Conservation (phyloP, 2,113 vertebrate genomes). For the Crotalus viridis region DNA sequence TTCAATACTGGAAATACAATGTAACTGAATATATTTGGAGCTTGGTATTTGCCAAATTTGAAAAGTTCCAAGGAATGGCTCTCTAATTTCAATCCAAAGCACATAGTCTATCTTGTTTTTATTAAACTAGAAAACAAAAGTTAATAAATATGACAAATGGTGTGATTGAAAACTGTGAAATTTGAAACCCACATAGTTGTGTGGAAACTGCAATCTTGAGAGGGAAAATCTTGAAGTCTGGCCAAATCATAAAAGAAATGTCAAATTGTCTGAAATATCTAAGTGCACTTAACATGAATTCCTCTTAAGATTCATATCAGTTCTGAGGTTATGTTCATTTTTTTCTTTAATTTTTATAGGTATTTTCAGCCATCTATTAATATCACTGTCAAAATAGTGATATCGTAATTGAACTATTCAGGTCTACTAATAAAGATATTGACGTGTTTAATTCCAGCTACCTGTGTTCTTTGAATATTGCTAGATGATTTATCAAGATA, state of each 20-base stretch:
- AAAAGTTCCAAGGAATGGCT: not conserved
- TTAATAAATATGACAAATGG: not conserved
- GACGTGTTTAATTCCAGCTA: not conserved
- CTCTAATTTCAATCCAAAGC: not conserved
- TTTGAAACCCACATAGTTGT: not conserved
- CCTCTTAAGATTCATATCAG: not conserved
- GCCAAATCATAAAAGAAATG: not conserved
- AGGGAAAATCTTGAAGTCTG: not conserved
- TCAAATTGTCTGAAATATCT: not conserved
- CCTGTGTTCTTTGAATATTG: not conserved
- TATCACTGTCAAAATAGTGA: not conserved
- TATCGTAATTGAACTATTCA: not conserved
- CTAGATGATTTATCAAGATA: not conserved
- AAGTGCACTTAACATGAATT: not conserved
- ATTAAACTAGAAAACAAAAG: not conserved
- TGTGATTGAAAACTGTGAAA: not conserved
- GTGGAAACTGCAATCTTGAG: not conserved
- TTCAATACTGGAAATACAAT: not conserved
- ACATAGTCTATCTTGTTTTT: not conserved
- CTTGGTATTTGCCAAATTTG: not conserved
- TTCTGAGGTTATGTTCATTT: not conserved
- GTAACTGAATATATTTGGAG: not conserved
- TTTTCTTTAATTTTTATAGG: not conserved
- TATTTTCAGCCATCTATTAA: not conserved
- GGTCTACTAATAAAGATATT: not conserved